Conservation (phyloP, 2,797 vertebrate species). For the Tangara arthus region DNA sequence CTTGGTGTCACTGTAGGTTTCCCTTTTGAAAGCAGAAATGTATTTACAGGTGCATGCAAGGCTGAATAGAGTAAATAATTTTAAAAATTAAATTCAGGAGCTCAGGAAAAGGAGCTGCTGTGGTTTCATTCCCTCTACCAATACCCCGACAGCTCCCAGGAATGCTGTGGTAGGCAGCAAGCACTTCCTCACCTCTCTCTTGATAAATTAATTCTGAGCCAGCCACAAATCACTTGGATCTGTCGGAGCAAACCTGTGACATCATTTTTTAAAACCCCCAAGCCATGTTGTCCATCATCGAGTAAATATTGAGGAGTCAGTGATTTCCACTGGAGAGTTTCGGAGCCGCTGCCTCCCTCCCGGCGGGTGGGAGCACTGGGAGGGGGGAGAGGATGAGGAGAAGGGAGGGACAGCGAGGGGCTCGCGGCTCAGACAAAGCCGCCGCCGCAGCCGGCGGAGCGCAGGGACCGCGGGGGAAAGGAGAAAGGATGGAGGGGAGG, state of each 20-base stretch:
- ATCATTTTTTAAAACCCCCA: background rate
- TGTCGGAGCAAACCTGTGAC: background rate
- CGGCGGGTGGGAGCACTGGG: conserved; percentile 62
- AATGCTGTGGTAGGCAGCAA: conserved; percentile 2
- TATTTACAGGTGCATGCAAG: background rate
- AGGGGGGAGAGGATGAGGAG: conserved; percentile 63
- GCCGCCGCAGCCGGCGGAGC: background rate
- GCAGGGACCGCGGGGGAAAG: background rate
- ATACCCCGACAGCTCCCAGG: background rate
- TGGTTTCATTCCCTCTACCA: background rate
- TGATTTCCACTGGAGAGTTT: background rate
- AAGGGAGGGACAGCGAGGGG: conserved; percentile 71
- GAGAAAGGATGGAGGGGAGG: conserved; percentile 31
- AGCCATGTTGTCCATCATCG: background rate
- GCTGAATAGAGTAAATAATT: background rate
- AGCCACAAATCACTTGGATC: conserved; percentile 30
- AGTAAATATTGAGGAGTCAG: background rate
- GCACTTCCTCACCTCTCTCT: background rate
- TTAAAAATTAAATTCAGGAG: background rate
- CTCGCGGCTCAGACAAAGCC: conserved; percentile 73
- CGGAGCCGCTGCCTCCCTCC: conserved; percentile 23
- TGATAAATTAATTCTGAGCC: conserved; percentile 13
- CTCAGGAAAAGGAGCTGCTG: background rate
- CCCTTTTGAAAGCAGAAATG: background rate
- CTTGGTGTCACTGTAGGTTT: background rate